A percentile compares a stretch with the other conserved stretches of the same genome.
Conservation (phyloP, 1,140 invertebrate genomes). For the Periplaneta americana region DNA sequence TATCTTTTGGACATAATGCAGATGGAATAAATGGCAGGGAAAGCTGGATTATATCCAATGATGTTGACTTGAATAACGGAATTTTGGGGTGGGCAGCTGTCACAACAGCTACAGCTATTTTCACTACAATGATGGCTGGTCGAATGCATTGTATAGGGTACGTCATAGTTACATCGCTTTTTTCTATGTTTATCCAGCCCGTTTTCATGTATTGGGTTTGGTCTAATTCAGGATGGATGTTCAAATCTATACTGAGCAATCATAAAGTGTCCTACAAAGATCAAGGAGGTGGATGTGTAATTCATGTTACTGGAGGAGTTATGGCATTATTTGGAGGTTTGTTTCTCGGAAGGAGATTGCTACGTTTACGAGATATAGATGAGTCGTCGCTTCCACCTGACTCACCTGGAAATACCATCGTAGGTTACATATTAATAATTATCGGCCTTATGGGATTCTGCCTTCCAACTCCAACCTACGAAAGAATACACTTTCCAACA, state of each 20-base stretch:
- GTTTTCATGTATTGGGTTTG: neutral
- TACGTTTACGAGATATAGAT: neutral
- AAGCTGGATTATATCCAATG: neutral
- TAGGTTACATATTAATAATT: conserved; percentile 1
- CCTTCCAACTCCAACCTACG: neutral
- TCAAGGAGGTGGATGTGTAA: neutral
- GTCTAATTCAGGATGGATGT: neutral
- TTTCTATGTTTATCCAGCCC: neutral
- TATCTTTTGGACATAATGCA: neutral
- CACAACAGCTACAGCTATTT: neutral
- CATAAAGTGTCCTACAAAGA: neutral
- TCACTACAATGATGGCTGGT: neutral
- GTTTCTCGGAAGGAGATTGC: neutral
- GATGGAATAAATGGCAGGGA: neutral
- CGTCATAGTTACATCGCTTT: neutral
- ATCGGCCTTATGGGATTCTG: neutral
- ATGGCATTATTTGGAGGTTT: neutral
- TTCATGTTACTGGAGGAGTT: neutral
- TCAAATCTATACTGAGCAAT: neutral
- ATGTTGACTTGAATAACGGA: neutral
- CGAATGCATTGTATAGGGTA: neutral
- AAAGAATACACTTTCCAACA: neutral
- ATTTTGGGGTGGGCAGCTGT: neutral
- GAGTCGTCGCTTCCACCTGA: neutral
- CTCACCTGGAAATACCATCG: neutral